Conservation (phyloP, 1,140 invertebrate species). For the Trissolcus basalis region DNA sequence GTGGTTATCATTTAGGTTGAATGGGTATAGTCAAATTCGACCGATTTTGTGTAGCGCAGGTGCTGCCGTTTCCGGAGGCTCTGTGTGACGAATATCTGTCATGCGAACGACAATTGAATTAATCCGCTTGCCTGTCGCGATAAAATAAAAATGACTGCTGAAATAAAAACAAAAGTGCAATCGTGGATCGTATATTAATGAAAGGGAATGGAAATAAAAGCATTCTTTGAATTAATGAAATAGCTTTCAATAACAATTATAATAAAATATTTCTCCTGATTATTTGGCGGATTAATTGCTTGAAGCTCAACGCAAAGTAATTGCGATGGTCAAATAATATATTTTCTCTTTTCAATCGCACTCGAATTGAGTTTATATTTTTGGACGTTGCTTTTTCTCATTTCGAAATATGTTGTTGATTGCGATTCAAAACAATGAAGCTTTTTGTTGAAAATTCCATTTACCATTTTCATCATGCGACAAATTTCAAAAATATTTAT, state of each 20-base stretch:
- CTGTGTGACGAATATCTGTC: constrained; percentile 44
- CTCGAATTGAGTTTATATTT: too few species aligned
- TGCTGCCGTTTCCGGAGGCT: constrained; percentile 29
- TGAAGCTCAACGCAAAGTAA: too few species aligned
- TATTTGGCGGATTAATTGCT: too few species aligned
- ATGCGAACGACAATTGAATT: constrained; percentile 43
- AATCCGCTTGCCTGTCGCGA: constrained; percentile 38
- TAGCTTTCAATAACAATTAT: background rate
- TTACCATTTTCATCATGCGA: too few species aligned
- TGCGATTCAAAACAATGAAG: too few species aligned
- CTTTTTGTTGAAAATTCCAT: too few species aligned
- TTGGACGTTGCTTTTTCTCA: too few species aligned
- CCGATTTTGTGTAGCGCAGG: constrained; percentile 47
- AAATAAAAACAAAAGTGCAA: constrained; percentile 23
- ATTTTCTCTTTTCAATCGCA: too few species aligned
- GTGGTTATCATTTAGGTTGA: constrained; percentile 9
- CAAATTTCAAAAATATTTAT: too few species aligned
- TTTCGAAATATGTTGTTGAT: too few species aligned
- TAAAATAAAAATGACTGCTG: constrained; percentile 34
- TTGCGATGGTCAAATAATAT: too few species aligned
- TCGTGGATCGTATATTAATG: constrained; percentile 12
- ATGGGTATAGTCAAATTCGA: constrained; percentile 29
- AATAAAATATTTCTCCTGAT: too few species aligned
- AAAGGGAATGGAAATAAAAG: constrained; percentile 5
- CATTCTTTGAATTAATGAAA: background rate